phyloP scores from a whole-genome alignment of 2,888 invertebrate genomes.

The Pinctada fucata region DNA sequence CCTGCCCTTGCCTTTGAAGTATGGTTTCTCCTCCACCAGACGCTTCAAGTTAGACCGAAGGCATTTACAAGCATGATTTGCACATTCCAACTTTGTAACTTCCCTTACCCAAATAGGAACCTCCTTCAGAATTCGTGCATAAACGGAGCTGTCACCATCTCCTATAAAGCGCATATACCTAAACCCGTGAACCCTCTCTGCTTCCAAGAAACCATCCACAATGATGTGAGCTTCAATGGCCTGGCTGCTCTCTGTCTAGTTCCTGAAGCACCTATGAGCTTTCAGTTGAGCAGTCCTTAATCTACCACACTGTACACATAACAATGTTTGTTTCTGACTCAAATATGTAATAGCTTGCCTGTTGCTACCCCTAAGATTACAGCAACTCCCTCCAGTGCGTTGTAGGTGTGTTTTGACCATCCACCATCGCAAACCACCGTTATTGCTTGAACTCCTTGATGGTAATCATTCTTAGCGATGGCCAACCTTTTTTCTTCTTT shows the following conservation, averaged over 20 bases:
- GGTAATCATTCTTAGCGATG: conserved; percentile 16
- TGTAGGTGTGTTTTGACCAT: conserved; percentile 21
- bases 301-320: conserved; percentile 31
- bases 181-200: conserved; percentile 32
- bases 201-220: conserved; percentile 40
- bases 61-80: conserved; percentile 36
- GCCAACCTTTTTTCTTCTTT: conserved; percentile 21
- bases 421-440: conserved; percentile 12
- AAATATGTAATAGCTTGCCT: conserved; percentile 25
- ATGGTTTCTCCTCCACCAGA: conserved; percentile 19
- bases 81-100: conserved; percentile 33
- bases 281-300: not conserved
- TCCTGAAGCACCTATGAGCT: conserved; percentile 40
- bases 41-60: conserved; percentile 26
- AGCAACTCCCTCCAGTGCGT: conserved; percentile 14
- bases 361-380: conserved; percentile 27
- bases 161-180: conserved; percentile 28
- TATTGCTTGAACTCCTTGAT: conserved; percentile 10
- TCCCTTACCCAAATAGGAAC: conserved; percentile 28
- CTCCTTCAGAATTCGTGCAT: conserved; percentile 16
- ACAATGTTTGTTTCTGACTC: conserved; percentile 27
- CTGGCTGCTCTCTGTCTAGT: conserved; percentile 39
- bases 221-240: conserved; percentile 44
- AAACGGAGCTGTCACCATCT: too few species aligned
- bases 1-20: conserved; percentile 26